Conservation (phyloP, 2,888 invertebrate species). For the Plusia festucae region DNA sequence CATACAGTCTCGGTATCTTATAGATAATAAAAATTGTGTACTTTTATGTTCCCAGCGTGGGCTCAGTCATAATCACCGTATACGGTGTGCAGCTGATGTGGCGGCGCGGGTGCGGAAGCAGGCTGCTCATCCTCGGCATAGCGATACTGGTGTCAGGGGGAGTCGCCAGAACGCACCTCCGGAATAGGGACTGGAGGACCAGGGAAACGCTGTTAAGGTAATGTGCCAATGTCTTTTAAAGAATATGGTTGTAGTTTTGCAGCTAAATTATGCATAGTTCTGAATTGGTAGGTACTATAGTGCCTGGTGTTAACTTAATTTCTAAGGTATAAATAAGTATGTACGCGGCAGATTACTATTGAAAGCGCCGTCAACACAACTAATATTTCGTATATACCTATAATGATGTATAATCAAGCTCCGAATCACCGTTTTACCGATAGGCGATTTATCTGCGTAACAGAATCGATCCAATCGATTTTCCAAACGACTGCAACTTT, state of each 20-base stretch:
- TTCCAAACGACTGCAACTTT: background rate
- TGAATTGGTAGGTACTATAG: too few species aligned
- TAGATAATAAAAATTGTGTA: too few species aligned
- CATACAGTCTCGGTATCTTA: too few species aligned
- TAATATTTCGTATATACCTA: too few species aligned
- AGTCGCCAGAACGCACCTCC: conserved; percentile 91
- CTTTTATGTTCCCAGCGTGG: conserved; percentile 93
- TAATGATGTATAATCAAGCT: background rate
- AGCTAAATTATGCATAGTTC: too few species aligned
- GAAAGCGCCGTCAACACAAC: too few species aligned
- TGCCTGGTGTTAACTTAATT: too few species aligned
- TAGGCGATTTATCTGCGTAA: background rate
- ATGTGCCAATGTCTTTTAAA: too few species aligned
- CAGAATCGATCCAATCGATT: background rate
- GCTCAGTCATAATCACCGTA: conserved; percentile 93
- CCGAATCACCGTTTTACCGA: background rate
- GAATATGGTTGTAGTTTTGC: too few species aligned
- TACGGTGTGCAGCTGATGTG: conserved; percentile 93
- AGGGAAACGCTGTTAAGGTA: conserved; percentile 94
- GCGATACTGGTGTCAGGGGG: conserved; percentile 90
- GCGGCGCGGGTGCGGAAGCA: conserved; percentile 80
- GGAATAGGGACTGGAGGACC: conserved; percentile 94
- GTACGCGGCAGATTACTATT: too few species aligned
- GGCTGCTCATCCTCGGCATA: conserved; percentile 86
- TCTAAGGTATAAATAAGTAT: too few species aligned